These are phyloP conservation scores for Unio pictorum DNA, from an alignment of 2,888 invertebrate genomes.

Conservation along the genomic window DNA sequence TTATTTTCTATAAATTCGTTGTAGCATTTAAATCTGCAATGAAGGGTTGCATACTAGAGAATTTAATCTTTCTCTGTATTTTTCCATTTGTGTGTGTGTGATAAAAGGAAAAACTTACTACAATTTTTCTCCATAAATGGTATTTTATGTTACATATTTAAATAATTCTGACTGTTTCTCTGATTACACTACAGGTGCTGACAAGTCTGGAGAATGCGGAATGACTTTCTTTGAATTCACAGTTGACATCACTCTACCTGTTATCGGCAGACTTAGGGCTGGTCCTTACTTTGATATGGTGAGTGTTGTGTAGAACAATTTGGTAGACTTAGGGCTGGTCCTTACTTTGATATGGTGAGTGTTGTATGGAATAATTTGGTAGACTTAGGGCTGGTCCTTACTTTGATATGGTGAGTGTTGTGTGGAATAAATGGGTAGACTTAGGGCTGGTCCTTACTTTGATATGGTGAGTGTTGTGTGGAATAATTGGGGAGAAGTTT, in stretches of 20 bases:
- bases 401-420: constrained; percentile 39
- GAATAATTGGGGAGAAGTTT: no score
- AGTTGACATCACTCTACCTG: constrained; percentile 40
- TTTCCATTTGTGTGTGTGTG: no score
- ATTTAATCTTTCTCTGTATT: no score
- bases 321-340: constrained; percentile 25
- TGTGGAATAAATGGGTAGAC: constrained; percentile 11
- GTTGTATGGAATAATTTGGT: no score
- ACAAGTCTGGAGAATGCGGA: constrained; percentile 45
- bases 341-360: constrained; percentile 43
- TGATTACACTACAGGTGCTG: constrained; percentile 22
- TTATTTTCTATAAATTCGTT: no score
- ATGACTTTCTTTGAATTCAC: constrained; percentile 29
- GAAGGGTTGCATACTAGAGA: no score
- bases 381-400: constrained; percentile 36
- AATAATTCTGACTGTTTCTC: no score
- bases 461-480: constrained; percentile 32
- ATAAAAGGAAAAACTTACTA: no score
- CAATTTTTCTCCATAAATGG: no score
- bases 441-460: constrained; percentile 40
- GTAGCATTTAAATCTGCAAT: no score
- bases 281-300: constrained; percentile 50
- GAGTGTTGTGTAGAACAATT: not conserved
- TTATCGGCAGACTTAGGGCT: constrained; percentile 26
- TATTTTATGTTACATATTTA: no score